A percentile compares a stretch with the other conserved stretches of the same genome.
Conservation (phyloP, 2,113 vertebrate genomes). For the Pardalotus punctatus region DNA sequence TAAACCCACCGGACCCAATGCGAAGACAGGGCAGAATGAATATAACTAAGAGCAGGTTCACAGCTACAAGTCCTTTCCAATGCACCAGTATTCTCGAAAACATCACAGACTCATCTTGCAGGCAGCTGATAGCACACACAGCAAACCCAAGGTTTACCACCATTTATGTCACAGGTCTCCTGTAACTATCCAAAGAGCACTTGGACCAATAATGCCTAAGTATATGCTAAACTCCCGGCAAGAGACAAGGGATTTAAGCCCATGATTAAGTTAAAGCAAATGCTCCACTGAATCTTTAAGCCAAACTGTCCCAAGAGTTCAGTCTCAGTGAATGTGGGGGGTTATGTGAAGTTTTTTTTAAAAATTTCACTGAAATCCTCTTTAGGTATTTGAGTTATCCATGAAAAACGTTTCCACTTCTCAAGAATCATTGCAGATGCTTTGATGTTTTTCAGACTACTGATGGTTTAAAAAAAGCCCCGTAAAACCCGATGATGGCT, state of each 20-base stretch:
- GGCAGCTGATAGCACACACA: not conserved
- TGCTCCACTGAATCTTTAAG: not conserved
- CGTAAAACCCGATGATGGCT: not conserved
- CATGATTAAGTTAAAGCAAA: not conserved
- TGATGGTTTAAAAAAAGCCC: not conserved
- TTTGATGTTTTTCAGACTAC: slow-evolving; percentile 33
- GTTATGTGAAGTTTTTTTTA: not conserved
- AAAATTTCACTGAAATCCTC: not conserved
- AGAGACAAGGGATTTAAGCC: not conserved
- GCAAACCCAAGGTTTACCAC: not conserved
- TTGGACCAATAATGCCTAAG: not conserved
- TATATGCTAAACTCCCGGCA: not conserved
- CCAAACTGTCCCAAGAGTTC: not conserved
- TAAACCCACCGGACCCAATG: accelerated
- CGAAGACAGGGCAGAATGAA: not conserved
- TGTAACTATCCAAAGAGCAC: not conserved
- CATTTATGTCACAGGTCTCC: not conserved
- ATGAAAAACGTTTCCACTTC: not conserved
- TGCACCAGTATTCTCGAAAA: not conserved
- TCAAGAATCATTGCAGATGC: not conserved
- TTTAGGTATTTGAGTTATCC: not conserved
- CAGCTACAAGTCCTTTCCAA: not conserved
- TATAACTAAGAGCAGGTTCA: not conserved
- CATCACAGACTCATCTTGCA: not conserved
- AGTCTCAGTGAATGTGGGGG: not conserved